phyloP scores from a whole-genome alignment of 1,140 invertebrate genomes.

The Conopomorpha cramerella region DNA sequence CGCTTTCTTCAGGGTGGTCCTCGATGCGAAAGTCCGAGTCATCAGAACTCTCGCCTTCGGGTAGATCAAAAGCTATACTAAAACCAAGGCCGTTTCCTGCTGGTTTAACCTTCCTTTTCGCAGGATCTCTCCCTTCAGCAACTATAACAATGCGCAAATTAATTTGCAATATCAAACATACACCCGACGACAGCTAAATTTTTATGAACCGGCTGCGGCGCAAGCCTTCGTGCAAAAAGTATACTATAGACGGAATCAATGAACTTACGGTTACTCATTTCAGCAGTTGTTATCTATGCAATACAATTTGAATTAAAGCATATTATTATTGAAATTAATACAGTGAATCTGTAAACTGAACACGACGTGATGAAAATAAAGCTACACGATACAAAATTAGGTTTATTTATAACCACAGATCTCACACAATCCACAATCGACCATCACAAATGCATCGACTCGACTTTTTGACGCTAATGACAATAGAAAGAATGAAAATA shows the following conservation, averaged over 20 bases:
- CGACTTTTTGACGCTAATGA: no score
- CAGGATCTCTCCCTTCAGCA: slow-evolving; percentile 81
- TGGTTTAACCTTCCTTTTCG: slow-evolving; percentile 84
- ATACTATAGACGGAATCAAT: background rate
- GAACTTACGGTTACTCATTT: slow-evolving; percentile 4
- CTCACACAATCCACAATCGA: no score
- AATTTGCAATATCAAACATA: slow-evolving; percentile 7
- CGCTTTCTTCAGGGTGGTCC: slow-evolving; percentile 79
- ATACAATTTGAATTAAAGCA: no score
- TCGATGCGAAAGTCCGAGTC: slow-evolving; percentile 95
- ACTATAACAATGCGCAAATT: slow-evolving; percentile 9
- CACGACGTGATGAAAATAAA: no score
- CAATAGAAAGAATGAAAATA: no score
- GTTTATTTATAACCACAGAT: no score
- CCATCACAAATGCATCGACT: no score
- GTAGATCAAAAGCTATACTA: slow-evolving; percentile 82
- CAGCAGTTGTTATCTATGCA: no score
- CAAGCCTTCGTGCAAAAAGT: background rate
- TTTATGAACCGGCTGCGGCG: no score
- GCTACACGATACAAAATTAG: no score
- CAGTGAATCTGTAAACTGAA: no score
- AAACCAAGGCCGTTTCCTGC: slow-evolving; percentile 78
- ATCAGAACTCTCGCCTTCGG: slow-evolving; percentile 91
- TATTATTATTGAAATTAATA: no score
- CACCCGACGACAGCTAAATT: background rate